Percentiles rank a stretch among this genome's conserved stretches.
Conservation (phyloP, 2,797 vertebrate species). For the Tolypeutes matacus region DNA sequence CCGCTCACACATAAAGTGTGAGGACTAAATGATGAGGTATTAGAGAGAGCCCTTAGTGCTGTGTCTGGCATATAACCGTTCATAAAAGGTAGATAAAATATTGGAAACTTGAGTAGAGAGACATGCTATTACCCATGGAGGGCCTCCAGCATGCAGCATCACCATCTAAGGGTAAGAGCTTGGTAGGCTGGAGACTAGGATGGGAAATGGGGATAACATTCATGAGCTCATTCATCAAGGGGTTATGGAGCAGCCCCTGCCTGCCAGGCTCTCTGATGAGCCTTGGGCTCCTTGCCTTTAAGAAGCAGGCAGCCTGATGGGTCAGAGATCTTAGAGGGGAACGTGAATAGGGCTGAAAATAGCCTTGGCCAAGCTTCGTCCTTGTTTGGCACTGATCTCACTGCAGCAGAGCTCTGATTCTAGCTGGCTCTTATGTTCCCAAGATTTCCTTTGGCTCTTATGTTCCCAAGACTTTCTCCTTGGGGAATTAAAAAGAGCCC, state of each 20-base stretch:
- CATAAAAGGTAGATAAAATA: not conserved
- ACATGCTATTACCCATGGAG: not conserved
- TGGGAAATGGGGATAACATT: not conserved
- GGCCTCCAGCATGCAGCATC: not conserved
- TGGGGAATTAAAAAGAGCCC: slow-evolving; percentile 4
- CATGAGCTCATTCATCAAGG: not conserved
- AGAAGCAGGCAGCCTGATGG: not conserved
- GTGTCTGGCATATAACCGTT: not conserved
- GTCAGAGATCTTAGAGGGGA: not conserved
- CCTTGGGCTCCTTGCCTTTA: not conserved
- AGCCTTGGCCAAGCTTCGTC: not conserved
- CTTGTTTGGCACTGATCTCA: not conserved
- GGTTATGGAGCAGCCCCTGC: rapidly evolving
- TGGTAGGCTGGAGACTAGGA: not conserved
- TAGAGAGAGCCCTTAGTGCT: not conserved
- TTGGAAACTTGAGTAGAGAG: not conserved
- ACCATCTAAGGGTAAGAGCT: not conserved
- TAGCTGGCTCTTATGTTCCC: not conserved
- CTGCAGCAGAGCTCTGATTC: not conserved
- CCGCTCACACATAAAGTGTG: not conserved
- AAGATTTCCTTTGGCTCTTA: not conserved
- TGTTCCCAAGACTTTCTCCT: slow-evolving; percentile 3
- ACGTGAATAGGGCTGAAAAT: not conserved
- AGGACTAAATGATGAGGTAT: not conserved
- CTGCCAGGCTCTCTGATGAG: not conserved